Conservation (phyloP, 2,797 vertebrate species). For the Clarias platycephalus region DNA sequence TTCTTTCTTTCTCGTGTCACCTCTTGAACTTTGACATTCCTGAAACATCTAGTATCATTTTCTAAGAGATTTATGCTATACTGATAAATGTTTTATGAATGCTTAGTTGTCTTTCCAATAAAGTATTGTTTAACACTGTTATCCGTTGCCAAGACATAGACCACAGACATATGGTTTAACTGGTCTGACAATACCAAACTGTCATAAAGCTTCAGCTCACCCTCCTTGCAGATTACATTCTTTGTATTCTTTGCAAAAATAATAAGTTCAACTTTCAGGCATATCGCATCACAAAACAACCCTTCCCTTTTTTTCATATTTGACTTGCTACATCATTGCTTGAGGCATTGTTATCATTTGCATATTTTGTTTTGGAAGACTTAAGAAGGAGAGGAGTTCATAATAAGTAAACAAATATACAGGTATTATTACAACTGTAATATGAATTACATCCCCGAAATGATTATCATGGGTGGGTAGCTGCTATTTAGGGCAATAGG, state of each 20-base stretch:
- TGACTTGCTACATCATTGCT: not conserved
- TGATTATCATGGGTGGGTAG: conserved; percentile 17
- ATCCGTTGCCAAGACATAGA: too few species aligned
- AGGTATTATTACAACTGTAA: not conserved
- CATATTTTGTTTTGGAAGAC: not conserved
- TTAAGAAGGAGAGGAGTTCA: not conserved
- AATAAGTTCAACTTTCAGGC: not conserved
- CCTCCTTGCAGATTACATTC: not conserved
- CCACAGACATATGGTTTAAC: not conserved
- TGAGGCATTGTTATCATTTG: not conserved
- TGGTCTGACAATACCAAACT: not conserved
- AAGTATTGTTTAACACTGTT: not conserved
- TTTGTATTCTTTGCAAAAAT: not conserved
- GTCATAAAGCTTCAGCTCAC: not conserved
- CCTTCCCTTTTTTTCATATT: not conserved
- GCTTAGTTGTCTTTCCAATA: not conserved
- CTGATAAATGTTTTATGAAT: not conserved
- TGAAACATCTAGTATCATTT: not conserved
- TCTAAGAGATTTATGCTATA: not conserved
- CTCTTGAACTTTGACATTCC: not conserved
- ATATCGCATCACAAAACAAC: not conserved
- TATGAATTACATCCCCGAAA: not conserved
- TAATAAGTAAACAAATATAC: conserved; percentile 7
- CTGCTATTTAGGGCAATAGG: not conserved
- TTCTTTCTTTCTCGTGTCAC: not conserved